phyloP scores from a whole-genome alignment of 2,113 vertebrate genomes.

The Phodopus roborovskii region DNA sequence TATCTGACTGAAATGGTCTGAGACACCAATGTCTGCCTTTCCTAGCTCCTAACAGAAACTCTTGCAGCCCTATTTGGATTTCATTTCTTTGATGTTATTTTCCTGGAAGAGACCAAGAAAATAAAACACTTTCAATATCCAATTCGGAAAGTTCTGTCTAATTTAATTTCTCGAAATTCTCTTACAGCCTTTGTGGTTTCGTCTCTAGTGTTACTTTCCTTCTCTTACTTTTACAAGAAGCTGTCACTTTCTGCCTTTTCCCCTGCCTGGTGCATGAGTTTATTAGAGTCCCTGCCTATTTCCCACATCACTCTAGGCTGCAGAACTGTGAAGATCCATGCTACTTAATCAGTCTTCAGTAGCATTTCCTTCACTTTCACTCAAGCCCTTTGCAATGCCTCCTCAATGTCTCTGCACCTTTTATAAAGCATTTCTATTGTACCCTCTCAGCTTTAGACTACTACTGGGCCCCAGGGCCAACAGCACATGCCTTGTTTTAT shows the following conservation, averaged over 20 bases:
- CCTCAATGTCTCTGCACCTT: background rate
- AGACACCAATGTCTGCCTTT: background rate
- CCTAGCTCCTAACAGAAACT: background rate
- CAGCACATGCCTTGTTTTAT: background rate
- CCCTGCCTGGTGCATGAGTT: background rate
- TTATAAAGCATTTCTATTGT: background rate
- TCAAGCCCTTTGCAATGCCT: background rate
- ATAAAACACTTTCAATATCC: conserved; percentile 59
- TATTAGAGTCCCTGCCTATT: background rate
- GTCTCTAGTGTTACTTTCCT: background rate
- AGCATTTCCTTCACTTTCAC: background rate
- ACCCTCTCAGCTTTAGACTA: background rate
- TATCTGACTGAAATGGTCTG: background rate
- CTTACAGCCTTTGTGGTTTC: background rate
- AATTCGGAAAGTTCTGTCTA: conserved; percentile 36
- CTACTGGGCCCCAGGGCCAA: background rate
- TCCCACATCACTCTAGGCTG: background rate
- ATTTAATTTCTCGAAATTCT: conserved; percentile 48
- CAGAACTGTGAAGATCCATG: background rate
- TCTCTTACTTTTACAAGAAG: conserved; percentile 34
- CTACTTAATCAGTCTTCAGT: background rate
- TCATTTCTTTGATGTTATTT: conserved; percentile 27
- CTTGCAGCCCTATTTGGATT: background rate
- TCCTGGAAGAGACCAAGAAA: conserved; percentile 34
- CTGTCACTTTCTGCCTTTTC: conserved; percentile 13